Evolutionary conservation across 2,797 vertebrate species (phyloP), one percentile per base, ranked within the genome.

Genomic region (Typhlichthys subterraneus): DNA sequence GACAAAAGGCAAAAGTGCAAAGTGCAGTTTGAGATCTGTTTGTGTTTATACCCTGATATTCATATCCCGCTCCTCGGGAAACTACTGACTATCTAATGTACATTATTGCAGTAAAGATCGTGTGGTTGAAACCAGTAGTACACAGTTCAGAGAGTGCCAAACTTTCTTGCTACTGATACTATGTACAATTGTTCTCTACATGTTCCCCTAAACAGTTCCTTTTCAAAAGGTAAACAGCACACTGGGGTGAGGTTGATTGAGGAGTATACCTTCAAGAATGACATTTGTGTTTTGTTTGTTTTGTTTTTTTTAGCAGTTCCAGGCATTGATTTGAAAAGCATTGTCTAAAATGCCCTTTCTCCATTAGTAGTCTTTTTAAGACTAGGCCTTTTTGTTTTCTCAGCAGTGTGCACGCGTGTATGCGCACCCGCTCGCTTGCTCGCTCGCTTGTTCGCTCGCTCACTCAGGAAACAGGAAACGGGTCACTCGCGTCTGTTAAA

Each of bases 381-480:
- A 77, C 69, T 19, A 53, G 7, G 4, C 4, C 1, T 33, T 69
- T 73, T 76, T 84, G 64, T 81, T 82, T 72, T 79, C 67, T 62
- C 14, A 59, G 33, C 58, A 59, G 38, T 59, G 2, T 33, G 53
- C 45, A 15, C 57, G 61, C 51, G 54, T 48, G 51, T 63, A 42
- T 48, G 51, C 48, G 51, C 47, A 56, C 65, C 67, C 19, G 38
- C 69, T 53, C 59, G 14, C 57, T 58, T 49, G 57, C 45, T 17
- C 49, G 58, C 57, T 7, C 23, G 62, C 15, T 45, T 51, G 23
- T 74, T 75, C 72, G 29, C 74, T 75, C 72, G 29, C 74, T 75
- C 72, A 19, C 53, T 77, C 84, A 88, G 88, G 88, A 90, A 92
- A 90, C 88, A 91, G 91, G 84, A 90, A 90, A 85, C 82, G 76